A percentile compares a stretch with the other conserved stretches of the same genome.
phyloP scores from a whole-genome alignment of 2,888 invertebrate genomes.

The Drosophila helvetica region DNA sequence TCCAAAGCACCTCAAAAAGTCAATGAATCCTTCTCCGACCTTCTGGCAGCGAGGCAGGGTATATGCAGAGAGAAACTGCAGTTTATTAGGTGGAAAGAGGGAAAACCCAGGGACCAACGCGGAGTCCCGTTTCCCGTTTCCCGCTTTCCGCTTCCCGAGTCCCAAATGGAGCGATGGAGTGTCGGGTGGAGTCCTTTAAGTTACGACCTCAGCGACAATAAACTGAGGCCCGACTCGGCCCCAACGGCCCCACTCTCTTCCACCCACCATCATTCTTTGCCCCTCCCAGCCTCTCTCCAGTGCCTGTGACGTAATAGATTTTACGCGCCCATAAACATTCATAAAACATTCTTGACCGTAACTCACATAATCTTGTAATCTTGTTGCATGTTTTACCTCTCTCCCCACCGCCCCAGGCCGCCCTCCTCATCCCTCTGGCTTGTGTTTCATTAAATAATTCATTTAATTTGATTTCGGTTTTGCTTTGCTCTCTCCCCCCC shows the following conservation, averaged over 20 bases:
- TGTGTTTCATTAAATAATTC: conserved; percentile 75
- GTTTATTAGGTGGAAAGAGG: conserved; percentile 27
- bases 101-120: neutral
- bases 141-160: too few species aligned
- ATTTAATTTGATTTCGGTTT: conserved; percentile 76
- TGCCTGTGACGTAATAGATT: conserved; percentile 77
- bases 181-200: conserved; percentile 28
- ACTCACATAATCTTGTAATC: conserved; percentile 78
- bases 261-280: neutral
- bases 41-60: neutral
- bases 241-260: too few species aligned
- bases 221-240: conserved; percentile 17
- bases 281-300: neutral
- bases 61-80: conserved; percentile 19
- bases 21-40: too few species aligned
- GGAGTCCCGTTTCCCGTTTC: too few species aligned
- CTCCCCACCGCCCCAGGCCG: neutral
- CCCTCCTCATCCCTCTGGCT: neutral
- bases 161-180: too few species aligned
- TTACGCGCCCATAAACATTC: conserved; percentile 77
- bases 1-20: too few species aligned
- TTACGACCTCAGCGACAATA: conserved; percentile 64
- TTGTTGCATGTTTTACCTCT: conserved; percentile 51
- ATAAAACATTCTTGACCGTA: conserved; percentile 78
- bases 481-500: conserved; percentile 6